Conservation (phyloP, 2,797 vertebrate genomes). For the Pipistrellus pipistrellus region DNA sequence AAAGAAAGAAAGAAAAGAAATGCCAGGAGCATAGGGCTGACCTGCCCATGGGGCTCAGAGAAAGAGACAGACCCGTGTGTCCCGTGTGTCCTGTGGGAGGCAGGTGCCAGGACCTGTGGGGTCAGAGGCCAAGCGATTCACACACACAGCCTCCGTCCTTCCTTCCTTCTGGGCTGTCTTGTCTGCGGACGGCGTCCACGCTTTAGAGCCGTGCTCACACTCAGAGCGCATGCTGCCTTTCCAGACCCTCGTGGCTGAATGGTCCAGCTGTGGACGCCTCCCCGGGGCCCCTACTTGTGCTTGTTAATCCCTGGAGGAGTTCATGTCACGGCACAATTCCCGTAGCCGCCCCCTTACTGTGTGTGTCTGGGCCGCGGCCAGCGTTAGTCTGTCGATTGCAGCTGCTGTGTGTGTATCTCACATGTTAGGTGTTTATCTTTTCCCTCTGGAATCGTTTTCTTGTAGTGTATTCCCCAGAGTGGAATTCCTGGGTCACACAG, state of each 20-base stretch:
- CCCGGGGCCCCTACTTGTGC: neutral
- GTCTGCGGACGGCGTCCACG: neutral
- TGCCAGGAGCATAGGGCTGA: neutral
- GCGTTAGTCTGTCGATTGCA: neutral
- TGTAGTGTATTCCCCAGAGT: neutral
- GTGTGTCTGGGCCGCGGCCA: neutral
- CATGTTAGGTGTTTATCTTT: neutral
- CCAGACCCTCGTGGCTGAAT: accelerated
- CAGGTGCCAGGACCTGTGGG: neutral
- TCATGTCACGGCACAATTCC: neutral
- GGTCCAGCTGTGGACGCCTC: neutral
- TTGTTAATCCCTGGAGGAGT: neutral
- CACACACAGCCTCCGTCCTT: neutral
- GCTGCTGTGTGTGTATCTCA: neutral
- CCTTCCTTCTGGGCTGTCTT: neutral
- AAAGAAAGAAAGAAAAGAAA: no score
- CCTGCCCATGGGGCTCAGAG: neutral
- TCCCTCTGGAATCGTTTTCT: conserved; percentile 20
- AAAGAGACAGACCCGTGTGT: neutral
- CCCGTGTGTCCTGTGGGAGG: neutral
- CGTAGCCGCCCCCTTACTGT: neutral
- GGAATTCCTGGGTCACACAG: neutral
- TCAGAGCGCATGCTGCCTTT: neutral
- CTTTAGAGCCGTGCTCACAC: neutral
- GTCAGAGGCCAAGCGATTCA: neutral